Evolutionary conservation across 2,888 invertebrate species (phyloP).

Genomic region (Ypsolopha sequella): DNA sequence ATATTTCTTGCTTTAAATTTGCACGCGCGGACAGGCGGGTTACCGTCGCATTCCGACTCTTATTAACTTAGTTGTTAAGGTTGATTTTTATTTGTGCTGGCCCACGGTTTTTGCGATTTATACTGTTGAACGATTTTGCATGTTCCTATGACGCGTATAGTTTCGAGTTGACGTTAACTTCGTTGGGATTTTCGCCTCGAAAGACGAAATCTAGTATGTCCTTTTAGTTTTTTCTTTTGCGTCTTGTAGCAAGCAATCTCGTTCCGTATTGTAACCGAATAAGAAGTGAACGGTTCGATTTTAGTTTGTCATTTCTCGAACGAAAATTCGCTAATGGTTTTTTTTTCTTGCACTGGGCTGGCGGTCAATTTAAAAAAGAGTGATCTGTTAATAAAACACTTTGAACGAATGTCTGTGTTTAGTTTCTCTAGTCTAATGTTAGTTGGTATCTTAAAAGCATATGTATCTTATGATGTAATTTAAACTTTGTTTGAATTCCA

Average conservation of each 20-base stretch:
- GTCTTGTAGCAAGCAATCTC: neutral
- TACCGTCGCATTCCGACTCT: slow-evolving; percentile 59
- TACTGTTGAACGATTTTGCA: neutral
- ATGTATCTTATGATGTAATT: slow-evolving; percentile 4
- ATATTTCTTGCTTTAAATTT: slow-evolving; percentile 1
- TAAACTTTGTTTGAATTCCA: neutral
- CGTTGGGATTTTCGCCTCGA: neutral
- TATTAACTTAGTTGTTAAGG: slow-evolving; percentile 50
- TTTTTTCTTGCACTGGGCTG: slow-evolving; percentile 28
- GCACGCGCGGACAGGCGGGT: slow-evolving; percentile 37
- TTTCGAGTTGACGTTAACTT: neutral
- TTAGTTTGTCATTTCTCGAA: slow-evolving; percentile 30
- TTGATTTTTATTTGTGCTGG: slow-evolving; percentile 50
- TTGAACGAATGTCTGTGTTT: slow-evolving; percentile 42
- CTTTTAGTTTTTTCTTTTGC: neutral
- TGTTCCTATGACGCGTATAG: neutral
- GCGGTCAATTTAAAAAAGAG: slow-evolving; percentile 24
- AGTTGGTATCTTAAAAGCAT: slow-evolving; percentile 33
- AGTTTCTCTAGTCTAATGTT: slow-evolving; percentile 64
- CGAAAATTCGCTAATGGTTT: slow-evolving; percentile 30
- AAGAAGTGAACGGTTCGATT: slow-evolving; percentile 39
- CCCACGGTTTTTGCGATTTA: slow-evolving; percentile 15
- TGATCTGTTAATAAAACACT: slow-evolving; percentile 33
- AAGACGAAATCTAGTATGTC: neutral
- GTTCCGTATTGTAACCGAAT: slow-evolving; percentile 20